phyloP scores from a whole-genome alignment of 2,888 invertebrate species.

The Arge pagana region DNA sequence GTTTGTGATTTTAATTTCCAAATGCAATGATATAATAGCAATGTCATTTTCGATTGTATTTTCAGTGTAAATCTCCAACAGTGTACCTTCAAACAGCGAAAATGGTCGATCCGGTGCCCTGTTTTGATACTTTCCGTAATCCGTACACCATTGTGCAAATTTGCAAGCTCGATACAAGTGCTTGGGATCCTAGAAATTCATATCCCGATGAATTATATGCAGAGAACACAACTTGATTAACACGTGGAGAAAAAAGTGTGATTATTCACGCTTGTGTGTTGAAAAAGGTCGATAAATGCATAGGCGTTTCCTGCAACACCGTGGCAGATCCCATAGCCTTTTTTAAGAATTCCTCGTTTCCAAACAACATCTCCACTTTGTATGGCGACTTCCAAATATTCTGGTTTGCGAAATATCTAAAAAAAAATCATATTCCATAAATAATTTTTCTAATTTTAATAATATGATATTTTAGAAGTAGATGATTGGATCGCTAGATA shows the following conservation, averaged over 20 bases:
- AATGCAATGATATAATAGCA: not conserved
- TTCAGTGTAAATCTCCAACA: not conserved
- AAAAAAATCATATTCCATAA: conserved; percentile 23
- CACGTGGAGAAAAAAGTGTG: too few species aligned
- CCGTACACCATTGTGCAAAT: conserved; percentile 81
- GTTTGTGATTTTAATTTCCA: conserved; percentile 3
- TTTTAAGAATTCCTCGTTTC: conserved; percentile 77
- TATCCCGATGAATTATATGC: conserved; percentile 5
- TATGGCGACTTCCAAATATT: conserved; percentile 71
- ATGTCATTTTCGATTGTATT: not conserved
- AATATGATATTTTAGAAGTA: not conserved
- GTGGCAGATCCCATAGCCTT: conserved; percentile 88
- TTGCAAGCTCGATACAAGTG: conserved; percentile 77
- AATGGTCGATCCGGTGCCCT: conserved; percentile 76
- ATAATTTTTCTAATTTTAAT: not conserved
- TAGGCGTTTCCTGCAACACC: conserved; percentile 89
- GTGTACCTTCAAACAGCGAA: conserved; percentile 79
- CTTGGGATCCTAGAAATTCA: conserved; percentile 65
- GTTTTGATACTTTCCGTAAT: conserved; percentile 68
- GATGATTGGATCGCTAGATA: conserved; percentile 45
- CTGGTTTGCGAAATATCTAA: conserved; percentile 70
- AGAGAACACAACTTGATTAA: too few species aligned
- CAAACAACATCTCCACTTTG: conserved; percentile 79
- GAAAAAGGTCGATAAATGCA: conserved; percentile 77
- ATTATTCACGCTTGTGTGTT: conserved; percentile 71